A percentile compares a stretch with the other conserved stretches of the same genome.
These are phyloP conservation scores for Proisotoma minuta DNA, from an alignment of 2,888 invertebrate genomes.

Conservation along the genomic window DNA sequence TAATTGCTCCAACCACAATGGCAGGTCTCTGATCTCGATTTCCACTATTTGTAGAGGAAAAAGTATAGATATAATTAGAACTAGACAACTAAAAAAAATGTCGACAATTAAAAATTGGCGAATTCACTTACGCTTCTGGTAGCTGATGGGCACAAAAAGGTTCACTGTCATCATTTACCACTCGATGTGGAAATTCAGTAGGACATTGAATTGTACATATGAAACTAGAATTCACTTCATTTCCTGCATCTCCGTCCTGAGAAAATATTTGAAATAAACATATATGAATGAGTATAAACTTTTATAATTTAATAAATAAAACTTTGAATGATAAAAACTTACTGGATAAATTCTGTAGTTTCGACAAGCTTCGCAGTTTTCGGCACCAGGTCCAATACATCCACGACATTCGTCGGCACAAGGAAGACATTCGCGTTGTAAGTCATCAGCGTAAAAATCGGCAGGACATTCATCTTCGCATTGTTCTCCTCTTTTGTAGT, in stretches of 20 bases:
- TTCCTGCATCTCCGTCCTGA: slow-evolving; percentile 55
- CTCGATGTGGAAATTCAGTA: slow-evolving; percentile 67
- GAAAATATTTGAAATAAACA: too few relatives aligned
- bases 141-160: slow-evolving; percentile 69
- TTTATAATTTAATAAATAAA: neutral
- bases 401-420: slow-evolving; percentile 76
- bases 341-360: slow-evolving; percentile 66
- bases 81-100: neutral
- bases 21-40: slow-evolving; percentile 49
- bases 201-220: slow-evolving; percentile 84
- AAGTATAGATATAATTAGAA: neutral
- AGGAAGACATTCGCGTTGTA: slow-evolving; percentile 56
- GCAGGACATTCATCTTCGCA: slow-evolving; percentile 75
- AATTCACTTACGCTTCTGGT: slow-evolving; percentile 11
- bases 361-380: slow-evolving; percentile 71
- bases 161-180: slow-evolving; percentile 68
- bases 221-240: slow-evolving; percentile 64
- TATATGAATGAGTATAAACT: neutral
- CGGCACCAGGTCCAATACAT: slow-evolving; percentile 70
- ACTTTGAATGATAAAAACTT: slow-evolving; percentile 42
- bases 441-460: slow-evolving; percentile 76
- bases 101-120: neutral
- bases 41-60: slow-evolving; percentile 37
- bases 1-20: slow-evolving; percentile 54
- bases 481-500: slow-evolving; percentile 79